Evolutionary conservation across 1,140 invertebrate species (phyloP).

Genomic region (Aphelenchoides fujianensis): DNA sequence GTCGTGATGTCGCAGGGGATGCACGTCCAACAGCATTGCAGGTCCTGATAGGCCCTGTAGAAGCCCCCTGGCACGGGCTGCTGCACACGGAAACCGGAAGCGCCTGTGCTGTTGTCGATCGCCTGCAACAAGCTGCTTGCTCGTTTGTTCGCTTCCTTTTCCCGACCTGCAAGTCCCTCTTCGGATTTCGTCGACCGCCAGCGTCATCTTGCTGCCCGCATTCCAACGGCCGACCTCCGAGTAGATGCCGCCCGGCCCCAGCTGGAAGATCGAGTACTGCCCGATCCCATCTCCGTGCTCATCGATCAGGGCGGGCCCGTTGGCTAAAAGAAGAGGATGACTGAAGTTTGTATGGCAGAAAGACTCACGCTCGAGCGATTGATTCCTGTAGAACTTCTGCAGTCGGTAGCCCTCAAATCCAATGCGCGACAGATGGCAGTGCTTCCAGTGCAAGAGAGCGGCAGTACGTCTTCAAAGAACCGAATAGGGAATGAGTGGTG

Average conservation of each 20-base stretch:
- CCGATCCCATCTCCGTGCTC: slow-evolving; percentile 65
- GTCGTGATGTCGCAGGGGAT: slow-evolving; percentile 70
- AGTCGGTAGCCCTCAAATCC: slow-evolving; percentile 56
- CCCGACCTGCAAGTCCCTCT: slow-evolving; percentile 45
- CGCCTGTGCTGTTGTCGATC: slow-evolving; percentile 27
- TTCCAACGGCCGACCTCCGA: slow-evolving; percentile 48
- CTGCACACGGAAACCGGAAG: slow-evolving; percentile 70
- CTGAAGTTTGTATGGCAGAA: slow-evolving; percentile 28
- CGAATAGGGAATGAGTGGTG: slow-evolving; percentile 15
- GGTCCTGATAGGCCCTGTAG: slow-evolving; percentile 67
- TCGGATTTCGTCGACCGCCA: slow-evolving; percentile 47
- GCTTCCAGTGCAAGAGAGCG: slow-evolving; percentile 31
- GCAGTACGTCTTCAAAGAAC: no score
- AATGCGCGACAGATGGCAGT: slow-evolving; percentile 43
- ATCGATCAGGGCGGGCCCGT: slow-evolving; percentile 61
- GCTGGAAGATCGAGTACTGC: slow-evolving; percentile 64
- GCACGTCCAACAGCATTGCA: slow-evolving; percentile 74
- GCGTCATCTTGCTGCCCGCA: slow-evolving; percentile 32
- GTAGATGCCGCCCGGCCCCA: slow-evolving; percentile 53
- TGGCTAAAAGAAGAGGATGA: slow-evolving; percentile 31
- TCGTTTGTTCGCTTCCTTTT: background rate
- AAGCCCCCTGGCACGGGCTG: slow-evolving; percentile 69
- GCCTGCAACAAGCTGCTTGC: slow-evolving; percentile 23
- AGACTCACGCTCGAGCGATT: slow-evolving; percentile 48
- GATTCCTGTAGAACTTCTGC: slow-evolving; percentile 56